phyloP scores from a whole-genome alignment of 1,140 invertebrate species.

The Stegodyphus dumicola region DNA sequence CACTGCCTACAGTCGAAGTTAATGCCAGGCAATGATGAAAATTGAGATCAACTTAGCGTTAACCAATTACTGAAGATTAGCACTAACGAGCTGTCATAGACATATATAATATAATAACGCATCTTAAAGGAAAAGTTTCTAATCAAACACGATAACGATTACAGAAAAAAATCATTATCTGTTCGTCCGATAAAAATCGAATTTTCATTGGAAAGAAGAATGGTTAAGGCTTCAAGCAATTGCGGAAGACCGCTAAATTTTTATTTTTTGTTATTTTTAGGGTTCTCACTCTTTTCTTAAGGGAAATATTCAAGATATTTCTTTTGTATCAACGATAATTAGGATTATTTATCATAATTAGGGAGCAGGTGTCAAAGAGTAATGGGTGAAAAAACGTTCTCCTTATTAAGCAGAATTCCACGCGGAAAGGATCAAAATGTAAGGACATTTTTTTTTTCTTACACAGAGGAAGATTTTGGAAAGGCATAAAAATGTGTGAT shows the following conservation, averaged over 20 bases:
- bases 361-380: conserved; percentile 54
- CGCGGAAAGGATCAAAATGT: no score
- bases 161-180: conserved; percentile 20
- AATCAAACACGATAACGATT: not conserved
- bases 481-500: no score
- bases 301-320: conserved; percentile 11
- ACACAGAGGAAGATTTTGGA: no score
- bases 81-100: conserved; percentile 38
- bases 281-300: conserved; percentile 3
- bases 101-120: conserved; percentile 35
- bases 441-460: no score
- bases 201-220: conserved; percentile 20
- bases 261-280: conserved; percentile 24
- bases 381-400: conserved; percentile 45
- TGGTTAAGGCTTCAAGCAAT: no score
- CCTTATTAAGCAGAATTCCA: not conserved
- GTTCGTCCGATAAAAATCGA: conserved; percentile 35
- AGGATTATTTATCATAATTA: conserved; percentile 59
- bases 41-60: not conserved
- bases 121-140: not conserved
- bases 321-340: conserved; percentile 49
- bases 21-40: not conserved
- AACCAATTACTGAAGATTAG: conserved; percentile 47
- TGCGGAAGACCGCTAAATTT: conserved; percentile 11
- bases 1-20: not conserved